phyloP scores from a whole-genome alignment of 2,888 invertebrate species.

The Chrysomela aeneicollis region DNA sequence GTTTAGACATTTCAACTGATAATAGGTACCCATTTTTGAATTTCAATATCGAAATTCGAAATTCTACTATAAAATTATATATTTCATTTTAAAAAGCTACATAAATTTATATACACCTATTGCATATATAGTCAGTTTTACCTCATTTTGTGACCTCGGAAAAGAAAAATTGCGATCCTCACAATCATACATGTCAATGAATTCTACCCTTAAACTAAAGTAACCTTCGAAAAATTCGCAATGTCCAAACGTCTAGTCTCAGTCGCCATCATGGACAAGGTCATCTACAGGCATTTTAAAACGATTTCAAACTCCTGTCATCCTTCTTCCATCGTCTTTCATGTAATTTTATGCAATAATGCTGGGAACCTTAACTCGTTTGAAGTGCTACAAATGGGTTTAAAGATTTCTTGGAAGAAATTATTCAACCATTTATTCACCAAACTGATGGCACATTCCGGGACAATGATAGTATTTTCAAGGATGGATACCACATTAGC shows the following conservation, averaged over 20 bases:
- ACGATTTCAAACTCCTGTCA: conserved; percentile 4
- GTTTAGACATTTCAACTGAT: too few species aligned
- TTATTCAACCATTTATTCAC: conserved; percentile 31
- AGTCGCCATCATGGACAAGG: conserved; percentile 11
- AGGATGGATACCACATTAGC: conserved; percentile 6
- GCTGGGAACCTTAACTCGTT: conserved; percentile 33
- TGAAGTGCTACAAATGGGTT: conserved; percentile 34
- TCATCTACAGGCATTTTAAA: conserved; percentile 11
- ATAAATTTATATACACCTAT: too few species aligned
- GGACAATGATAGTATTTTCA: conserved; percentile 14
- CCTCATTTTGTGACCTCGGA: too few species aligned
- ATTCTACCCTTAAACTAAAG: background rate
- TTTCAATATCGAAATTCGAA: too few species aligned
- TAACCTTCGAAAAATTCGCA: background rate
- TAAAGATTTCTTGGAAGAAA: conserved; percentile 34
- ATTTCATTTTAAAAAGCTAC: too few species aligned
- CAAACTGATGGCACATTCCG: conserved; percentile 20
- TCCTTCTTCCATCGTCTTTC: conserved; percentile 25
- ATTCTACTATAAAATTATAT: too few species aligned
- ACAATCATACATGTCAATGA: background rate
- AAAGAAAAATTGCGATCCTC: background rate
- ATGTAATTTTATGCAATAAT: conserved; percentile 35
- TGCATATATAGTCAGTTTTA: too few species aligned
- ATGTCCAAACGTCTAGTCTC: conserved; percentile 7
- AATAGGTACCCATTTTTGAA: too few species aligned